Evolutionary conservation across 2,797 vertebrate genomes (phyloP).

Genomic region (Karalla daura): DNA sequence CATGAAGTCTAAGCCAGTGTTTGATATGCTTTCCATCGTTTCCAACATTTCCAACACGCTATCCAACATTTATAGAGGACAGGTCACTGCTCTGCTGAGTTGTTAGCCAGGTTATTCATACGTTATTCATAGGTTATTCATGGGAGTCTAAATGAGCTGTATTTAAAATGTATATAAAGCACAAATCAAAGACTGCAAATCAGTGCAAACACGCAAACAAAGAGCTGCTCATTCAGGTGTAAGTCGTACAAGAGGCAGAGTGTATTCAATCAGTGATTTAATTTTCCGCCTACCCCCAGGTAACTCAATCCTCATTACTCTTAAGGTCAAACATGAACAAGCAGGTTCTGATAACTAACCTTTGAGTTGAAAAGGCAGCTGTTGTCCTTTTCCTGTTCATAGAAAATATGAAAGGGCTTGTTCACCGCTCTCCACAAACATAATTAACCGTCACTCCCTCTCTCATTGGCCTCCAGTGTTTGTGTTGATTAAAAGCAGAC

Average conservation of each 20-base stretch:
- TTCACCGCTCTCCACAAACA: slow-evolving; percentile 29
- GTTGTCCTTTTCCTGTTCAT: slow-evolving; percentile 46
- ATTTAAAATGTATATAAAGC: neutral
- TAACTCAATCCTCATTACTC: slow-evolving; percentile 6
- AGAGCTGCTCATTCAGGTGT: neutral
- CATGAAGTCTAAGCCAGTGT: too few relatives aligned
- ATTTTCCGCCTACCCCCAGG: slow-evolving; percentile 3
- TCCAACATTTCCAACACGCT: neutral
- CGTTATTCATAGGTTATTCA: too few relatives aligned
- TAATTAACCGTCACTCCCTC: slow-evolving; percentile 28
- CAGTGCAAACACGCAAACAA: slow-evolving; percentile 1
- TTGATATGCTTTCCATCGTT: too few relatives aligned
- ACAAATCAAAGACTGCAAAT: neutral
- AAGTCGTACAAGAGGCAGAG: neutral
- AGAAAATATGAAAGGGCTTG: slow-evolving; percentile 23
- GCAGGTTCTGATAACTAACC: neutral
- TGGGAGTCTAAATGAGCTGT: too few relatives aligned
- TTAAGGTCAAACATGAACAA: slow-evolving; percentile 44
- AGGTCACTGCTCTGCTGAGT: neutral
- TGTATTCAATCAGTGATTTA: neutral
- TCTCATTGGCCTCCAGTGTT: slow-evolving; percentile 5
- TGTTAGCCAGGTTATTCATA: neutral
- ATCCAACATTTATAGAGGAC: neutral
- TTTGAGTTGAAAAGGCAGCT: slow-evolving; percentile 39
- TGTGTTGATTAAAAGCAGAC: slow-evolving; percentile 27